phyloP scores from a whole-genome alignment of 2,888 invertebrate genomes.

The Clivina fossor region DNA sequence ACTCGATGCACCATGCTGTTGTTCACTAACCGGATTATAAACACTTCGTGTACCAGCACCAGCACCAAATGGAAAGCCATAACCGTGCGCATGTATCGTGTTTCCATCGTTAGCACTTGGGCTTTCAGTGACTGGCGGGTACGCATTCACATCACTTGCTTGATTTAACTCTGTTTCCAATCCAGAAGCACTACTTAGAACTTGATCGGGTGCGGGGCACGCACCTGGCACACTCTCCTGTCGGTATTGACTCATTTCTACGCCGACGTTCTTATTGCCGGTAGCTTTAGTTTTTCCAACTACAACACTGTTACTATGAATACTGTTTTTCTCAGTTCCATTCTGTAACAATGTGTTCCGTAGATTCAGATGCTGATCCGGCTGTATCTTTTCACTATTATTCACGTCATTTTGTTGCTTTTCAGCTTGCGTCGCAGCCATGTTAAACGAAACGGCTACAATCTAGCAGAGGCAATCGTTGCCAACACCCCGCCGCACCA shows the following conservation, averaged over 20 bases:
- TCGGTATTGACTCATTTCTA: conserved; percentile 71
- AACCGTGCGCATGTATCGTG: conserved; percentile 43
- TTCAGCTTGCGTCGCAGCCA: conserved; percentile 85
- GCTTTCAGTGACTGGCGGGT: conserved; percentile 29
- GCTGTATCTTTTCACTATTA: conserved; percentile 64
- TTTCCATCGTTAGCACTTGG: conserved; percentile 22
- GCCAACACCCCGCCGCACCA: conserved; percentile 61
- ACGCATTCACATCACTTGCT: conserved; percentile 24
- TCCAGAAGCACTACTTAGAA: conserved; percentile 42
- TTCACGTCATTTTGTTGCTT: conserved; percentile 77
- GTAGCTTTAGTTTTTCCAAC: conserved; percentile 68
- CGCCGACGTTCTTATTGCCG: conserved; percentile 55
- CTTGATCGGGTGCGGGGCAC: conserved; percentile 55
- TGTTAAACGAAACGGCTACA: conserved; percentile 61
- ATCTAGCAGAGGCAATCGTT: conserved; percentile 56
- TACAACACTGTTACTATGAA: conserved; percentile 66
- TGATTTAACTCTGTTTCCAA: conserved; percentile 24
- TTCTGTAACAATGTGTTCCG: conserved; percentile 72
- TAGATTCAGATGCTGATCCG: conserved; percentile 68
- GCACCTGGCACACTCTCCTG: conserved; percentile 58
- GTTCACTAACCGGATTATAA: conserved; percentile 41
- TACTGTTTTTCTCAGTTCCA: conserved; percentile 74
- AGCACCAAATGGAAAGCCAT: conserved; percentile 48
- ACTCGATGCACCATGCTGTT: conserved; percentile 17
- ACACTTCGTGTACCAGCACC: too few species aligned